Percentiles rank a stretch among this genome's conserved stretches.
phyloP scores from a whole-genome alignment of 2,797 vertebrate genomes.

The Ctenosaura bakeri region DNA sequence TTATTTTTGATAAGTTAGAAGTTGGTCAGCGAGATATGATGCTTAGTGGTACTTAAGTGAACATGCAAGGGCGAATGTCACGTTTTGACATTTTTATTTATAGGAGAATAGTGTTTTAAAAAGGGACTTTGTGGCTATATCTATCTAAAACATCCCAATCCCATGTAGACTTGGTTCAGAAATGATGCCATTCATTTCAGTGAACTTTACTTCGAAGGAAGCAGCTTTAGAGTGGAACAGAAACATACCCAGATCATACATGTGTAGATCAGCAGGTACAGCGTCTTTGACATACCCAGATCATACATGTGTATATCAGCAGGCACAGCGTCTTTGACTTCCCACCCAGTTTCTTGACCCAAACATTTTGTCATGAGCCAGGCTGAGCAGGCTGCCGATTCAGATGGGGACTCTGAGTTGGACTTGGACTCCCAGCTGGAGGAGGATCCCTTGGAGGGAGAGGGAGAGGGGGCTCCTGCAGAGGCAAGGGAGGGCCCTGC shows the following conservation, averaged over 20 bases:
- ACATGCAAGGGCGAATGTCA: conserved; percentile 17
- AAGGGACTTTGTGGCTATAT: neutral
- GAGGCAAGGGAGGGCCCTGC: no score
- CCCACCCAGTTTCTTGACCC: neutral
- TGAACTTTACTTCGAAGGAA: neutral
- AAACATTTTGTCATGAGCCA: neutral
- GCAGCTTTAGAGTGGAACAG: conserved; percentile 18
- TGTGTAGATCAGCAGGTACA: neutral
- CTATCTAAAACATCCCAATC: neutral
- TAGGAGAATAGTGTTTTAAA: neutral
- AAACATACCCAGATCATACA: neutral
- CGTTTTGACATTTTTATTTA: conserved; percentile 42
- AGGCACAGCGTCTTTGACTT: neutral
- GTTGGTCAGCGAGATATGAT: neutral
- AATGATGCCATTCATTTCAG: neutral
- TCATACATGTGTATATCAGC: neutral
- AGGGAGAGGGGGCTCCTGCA: no score
- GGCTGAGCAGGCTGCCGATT: no score
- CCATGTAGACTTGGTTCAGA: neutral
- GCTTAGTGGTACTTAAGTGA: conserved; percentile 42
- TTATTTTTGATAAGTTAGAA: conserved; percentile 53
- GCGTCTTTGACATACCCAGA: neutral
- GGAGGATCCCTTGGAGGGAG: no score
- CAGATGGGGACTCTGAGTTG: no score
- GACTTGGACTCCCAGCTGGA: no score